Evolutionary conservation across 92 coral and sea anemone species (phyloP), one percentile per base, ranked within the genome.

Genomic region (Zoanthus gigantus): DNA sequence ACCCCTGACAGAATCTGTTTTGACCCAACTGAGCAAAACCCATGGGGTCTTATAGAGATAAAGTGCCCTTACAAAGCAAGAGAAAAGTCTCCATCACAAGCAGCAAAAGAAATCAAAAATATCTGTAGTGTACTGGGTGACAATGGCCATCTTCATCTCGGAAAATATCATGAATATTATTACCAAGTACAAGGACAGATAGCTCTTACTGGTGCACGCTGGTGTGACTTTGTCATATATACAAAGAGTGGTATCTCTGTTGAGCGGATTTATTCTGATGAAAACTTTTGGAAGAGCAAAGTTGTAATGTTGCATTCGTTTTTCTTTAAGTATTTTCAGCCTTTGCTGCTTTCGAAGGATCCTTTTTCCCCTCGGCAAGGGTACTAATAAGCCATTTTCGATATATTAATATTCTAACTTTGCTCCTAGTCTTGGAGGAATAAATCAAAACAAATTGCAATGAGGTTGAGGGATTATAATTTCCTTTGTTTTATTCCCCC

Each of bases 1-100:
- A 71, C 90, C 23, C 90, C 81, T 53, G 90, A 88, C 56, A 30
- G 90, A 17, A 14, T 88, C 28, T 78, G 86, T 46, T 88, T 69
- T 88, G 90, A 89, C 72, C 11, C 44, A 71, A 89, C 17, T 15
- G 92, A 84, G 44, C 28, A 30, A 3, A 50, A 76, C 66, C 66
- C 76, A 30, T 89, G 92, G 88, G 92, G 83, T 11, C 74, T 66
- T 71, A 84, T 89, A 4, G 92, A 84, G 73, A 72, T 83, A 31
- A 89, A 89, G 76, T 83, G 88, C 46, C 88, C 85, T 14, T 83
- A 83, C 60, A 53, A 31, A 32, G 81, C 83, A 71, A 54, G 82
- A 46, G 88, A 82, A 57, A 71, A 50, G 58, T 52, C 86, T 58
- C 83, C 76, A n/a, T 9, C 76, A 8, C 75, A 83, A 30, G 92